These are phyloP conservation scores for Sylvilagus bachmani DNA, from an alignment of 2,113 vertebrate species.

Conservation along the genomic window DNA sequence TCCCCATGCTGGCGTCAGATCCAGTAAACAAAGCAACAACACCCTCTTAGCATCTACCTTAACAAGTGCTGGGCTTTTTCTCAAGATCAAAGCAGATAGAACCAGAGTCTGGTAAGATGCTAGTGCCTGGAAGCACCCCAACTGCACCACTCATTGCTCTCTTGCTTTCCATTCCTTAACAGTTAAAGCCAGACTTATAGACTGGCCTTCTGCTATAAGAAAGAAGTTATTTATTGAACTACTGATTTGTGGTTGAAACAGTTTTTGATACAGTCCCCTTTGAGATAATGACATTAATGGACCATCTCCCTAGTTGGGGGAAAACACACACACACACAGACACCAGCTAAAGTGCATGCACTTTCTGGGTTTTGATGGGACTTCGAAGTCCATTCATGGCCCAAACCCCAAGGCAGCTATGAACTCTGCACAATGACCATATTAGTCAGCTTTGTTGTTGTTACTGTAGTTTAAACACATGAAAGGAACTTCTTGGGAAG, in stretches of 20 bases:
- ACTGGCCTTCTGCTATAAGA: neutral
- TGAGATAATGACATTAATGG: neutral
- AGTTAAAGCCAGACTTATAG: no score
- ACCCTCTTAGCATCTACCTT: neutral
- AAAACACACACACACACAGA: neutral
- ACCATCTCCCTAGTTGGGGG: neutral
- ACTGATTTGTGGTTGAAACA: neutral
- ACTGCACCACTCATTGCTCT: no score
- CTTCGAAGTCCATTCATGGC: neutral
- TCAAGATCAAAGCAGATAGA: neutral
- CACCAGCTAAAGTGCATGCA: accelerated
- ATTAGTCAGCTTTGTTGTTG: no score
- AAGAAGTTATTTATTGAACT: neutral
- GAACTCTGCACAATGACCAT: neutral
- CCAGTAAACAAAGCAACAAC: no score
- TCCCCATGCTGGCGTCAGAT: neutral
- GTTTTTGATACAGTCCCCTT: neutral
- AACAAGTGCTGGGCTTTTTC: neutral
- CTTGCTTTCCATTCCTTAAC: neutral
- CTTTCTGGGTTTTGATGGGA: neutral
- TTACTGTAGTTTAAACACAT: no score
- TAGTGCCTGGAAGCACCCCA: neutral
- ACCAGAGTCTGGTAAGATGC: neutral
- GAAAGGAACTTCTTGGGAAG: no score
- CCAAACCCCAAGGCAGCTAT: neutral